Percentiles rank a stretch among this genome's conserved stretches.
Evolutionary conservation across 2,888 invertebrate species (phyloP).

Genomic region (Nomada goodeniana): DNA sequence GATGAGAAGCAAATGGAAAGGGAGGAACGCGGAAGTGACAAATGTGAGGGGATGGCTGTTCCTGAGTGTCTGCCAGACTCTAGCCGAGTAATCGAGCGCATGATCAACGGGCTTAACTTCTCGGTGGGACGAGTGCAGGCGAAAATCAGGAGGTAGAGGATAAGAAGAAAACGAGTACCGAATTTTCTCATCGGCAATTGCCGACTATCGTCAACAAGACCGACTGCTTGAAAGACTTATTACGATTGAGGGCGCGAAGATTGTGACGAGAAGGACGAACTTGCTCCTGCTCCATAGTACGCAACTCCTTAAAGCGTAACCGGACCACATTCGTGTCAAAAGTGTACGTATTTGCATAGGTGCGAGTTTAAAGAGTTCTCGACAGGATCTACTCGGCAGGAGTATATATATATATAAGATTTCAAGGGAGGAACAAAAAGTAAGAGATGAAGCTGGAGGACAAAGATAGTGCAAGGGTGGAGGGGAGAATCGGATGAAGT

Average conservation of each 20-base stretch:
- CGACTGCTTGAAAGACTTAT: not conserved
- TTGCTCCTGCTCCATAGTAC: too few species aligned
- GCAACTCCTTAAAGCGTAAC: too few species aligned
- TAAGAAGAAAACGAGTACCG: constrained; percentile 22
- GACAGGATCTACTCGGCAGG: constrained; percentile 49
- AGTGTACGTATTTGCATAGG: too few species aligned
- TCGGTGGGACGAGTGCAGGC: constrained; percentile 32
- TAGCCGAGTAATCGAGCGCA: constrained; percentile 64
- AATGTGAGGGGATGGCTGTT: constrained; percentile 65
- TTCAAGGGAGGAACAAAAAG: constrained; percentile 1
- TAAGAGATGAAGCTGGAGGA: constrained; percentile 2
- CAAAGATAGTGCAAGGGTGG: constrained; percentile 24
- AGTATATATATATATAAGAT: too few species aligned
- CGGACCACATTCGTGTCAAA: too few species aligned
- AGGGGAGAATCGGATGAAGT: constrained; percentile 41
- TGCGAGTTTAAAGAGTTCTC: not conserved
- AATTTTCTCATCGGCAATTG: constrained; percentile 47
- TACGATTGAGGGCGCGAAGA: not conserved
- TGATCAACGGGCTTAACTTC: constrained; percentile 69
- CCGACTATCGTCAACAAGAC: constrained; percentile 37
- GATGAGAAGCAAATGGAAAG: not conserved
- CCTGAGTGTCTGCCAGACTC: constrained; percentile 59
- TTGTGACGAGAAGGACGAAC: too few species aligned
- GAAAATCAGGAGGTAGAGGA: constrained; percentile 37
- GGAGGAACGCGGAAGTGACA: constrained; percentile 45